Evolutionary conservation across 2,113 vertebrate species (phyloP).

Genomic region (Coreoperca whiteheadi): DNA sequence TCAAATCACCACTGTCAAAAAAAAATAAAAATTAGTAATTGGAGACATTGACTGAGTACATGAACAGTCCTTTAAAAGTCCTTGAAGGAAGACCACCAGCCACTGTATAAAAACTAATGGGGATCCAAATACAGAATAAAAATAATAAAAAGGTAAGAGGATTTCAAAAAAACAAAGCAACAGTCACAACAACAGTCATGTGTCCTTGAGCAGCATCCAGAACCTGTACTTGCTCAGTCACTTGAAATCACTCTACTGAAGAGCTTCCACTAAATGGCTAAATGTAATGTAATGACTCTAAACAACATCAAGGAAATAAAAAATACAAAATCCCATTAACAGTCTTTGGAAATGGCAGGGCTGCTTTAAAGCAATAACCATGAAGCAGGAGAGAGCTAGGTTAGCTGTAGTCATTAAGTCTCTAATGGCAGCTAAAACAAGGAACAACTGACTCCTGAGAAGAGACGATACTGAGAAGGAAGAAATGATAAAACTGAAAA

Average conservation of each 20-base stretch:
- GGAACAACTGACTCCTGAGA: constrained; percentile 54
- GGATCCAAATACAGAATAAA: background rate
- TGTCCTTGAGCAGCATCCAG: constrained; percentile 32
- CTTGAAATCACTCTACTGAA: constrained; percentile 37
- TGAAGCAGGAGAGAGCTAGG: constrained; percentile 56
- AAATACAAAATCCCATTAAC: constrained; percentile 54
- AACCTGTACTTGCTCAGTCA: constrained; percentile 25
- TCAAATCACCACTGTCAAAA: constrained; percentile 18
- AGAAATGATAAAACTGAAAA: constrained; percentile 49
- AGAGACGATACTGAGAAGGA: constrained; percentile 13
- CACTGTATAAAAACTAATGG: background rate
- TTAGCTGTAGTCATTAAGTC: constrained; percentile 61
- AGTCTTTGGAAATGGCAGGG: constrained; percentile 49
- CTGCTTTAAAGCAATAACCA: constrained; percentile 63
- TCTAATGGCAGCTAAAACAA: constrained; percentile 62
- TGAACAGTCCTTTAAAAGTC: no score
- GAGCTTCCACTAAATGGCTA: constrained; percentile 29
- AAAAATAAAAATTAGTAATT: background rate
- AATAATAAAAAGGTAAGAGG: background rate
- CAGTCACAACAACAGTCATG: background rate
- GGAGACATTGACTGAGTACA: no score
- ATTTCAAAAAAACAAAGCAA: background rate
- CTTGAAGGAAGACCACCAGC: background rate
- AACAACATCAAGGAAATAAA: constrained; percentile 67
- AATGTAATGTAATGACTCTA: constrained; percentile 61